Evolutionary conservation across 2,113 vertebrate genomes (phyloP).

Genomic region (Apteryx owenii): DNA sequence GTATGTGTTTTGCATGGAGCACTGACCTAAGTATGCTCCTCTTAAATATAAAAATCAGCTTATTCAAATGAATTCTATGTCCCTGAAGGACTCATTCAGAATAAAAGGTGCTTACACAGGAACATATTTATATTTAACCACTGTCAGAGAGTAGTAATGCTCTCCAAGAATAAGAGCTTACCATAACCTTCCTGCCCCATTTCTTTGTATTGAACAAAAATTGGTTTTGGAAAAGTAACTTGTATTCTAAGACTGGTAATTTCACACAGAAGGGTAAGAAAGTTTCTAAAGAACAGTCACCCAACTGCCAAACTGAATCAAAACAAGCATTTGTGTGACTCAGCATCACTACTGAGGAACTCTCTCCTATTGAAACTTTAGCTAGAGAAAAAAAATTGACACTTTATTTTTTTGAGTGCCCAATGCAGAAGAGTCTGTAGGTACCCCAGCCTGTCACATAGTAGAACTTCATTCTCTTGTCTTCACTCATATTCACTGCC

Average conservation of each 20-base stretch:
- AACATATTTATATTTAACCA: neutral
- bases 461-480: slow-evolving; percentile 87
- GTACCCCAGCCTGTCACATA: slow-evolving; percentile 90
- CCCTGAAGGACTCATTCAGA: neutral
- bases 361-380: neutral
- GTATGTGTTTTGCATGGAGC: neutral
- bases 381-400: neutral
- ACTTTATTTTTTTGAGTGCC: neutral
- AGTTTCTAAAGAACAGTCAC: neutral
- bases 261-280: neutral
- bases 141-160: neutral
- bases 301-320: fast-evolving
- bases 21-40: neutral
- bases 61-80: neutral
- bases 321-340: neutral
- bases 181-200: neutral
- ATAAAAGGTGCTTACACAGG: neutral
- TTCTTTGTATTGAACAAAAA: neutral
- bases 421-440: neutral
- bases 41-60: neutral
- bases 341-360: neutral
- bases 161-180: neutral
- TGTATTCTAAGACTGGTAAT: neutral
- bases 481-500: slow-evolving; percentile 87
- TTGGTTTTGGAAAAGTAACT: neutral